Percentiles rank a stretch among this genome's conserved stretches.
phyloP scores from a whole-genome alignment of 1,140 invertebrate species.

The Agrilus planipennis region DNA sequence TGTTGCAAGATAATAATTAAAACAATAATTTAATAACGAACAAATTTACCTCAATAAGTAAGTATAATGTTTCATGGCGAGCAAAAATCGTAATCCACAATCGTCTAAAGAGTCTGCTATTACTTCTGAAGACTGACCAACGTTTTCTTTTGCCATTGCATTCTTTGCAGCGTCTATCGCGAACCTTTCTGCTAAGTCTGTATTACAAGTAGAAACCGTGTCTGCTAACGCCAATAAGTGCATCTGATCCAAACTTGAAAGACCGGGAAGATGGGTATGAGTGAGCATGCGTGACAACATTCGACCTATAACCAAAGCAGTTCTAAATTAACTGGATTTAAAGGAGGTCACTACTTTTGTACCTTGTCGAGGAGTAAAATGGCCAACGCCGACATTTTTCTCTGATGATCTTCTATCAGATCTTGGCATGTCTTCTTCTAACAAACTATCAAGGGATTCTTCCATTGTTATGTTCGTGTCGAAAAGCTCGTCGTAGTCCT shows the following conservation, averaged over 20 bases:
- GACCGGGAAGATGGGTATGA: conserved; percentile 90
- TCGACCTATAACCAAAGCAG: conserved; percentile 38
- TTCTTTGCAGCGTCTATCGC: conserved; percentile 65
- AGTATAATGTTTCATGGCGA: conserved; percentile 96
- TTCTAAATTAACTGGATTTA: background rate
- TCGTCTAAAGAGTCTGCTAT: conserved; percentile 85
- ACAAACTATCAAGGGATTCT: conserved; percentile 69
- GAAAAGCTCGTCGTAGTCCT: conserved; percentile 79
- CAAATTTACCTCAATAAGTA: conserved; percentile 59
- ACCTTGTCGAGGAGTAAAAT: conserved; percentile 73
- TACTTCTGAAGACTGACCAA: conserved; percentile 50
- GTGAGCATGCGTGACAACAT: conserved; percentile 81
- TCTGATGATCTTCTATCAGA: conserved; percentile 42
- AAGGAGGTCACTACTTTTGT: conserved; percentile 11
- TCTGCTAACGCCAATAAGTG: conserved; percentile 94
- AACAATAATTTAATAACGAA: conserved; percentile 1
- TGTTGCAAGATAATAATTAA: background rate
- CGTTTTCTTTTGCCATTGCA: conserved; percentile 55
- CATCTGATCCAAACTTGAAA: conserved; percentile 98
- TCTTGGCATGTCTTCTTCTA: conserved; percentile 49
- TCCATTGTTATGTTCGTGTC: conserved; percentile 63
- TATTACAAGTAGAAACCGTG: conserved; percentile 88
- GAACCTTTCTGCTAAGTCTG: conserved; percentile 73
- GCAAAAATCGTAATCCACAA: conserved; percentile 88
- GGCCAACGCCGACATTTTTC: conserved; percentile 42